Evolutionary conservation across 92 coral and sea anemone genomes (phyloP), one percentile per base, ranked within the genome.

Genomic region (Nematostella vectensis): DNA sequence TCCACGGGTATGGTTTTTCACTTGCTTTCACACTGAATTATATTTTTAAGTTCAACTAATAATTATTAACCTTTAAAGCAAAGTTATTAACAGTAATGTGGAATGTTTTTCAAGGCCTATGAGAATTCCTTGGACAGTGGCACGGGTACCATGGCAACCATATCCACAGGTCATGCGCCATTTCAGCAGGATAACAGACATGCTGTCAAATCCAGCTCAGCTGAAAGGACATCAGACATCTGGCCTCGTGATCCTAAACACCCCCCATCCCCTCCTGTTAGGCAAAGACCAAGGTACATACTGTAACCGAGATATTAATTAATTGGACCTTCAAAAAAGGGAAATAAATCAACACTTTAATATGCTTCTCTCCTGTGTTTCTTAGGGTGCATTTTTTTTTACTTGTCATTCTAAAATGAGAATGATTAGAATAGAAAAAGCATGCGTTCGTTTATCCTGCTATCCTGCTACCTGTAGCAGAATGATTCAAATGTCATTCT

Each of bases 211-310:
- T 33, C 40, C 40, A 6, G 44, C 13, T 63, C 79, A 23, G 59
- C 54, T 55, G 94, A 82, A 27, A 64, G 27, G 38, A 51, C 43
- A 31, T 80, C 83, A 10, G 87, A 79, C 25, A 67, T 69, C 16
- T 87, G 82, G 93, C 80, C 96, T 22, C 54, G 80, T 55, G 83
- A 80, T 21, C 57, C 58, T 37, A 62, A 76, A 13, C 94, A 83
- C 29, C 99, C 99, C 11, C 95, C 99, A 0, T 93, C 99, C 37
- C 99, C 99, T 27, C 99, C 99, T 47, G 96, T 93, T 11, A 79
- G 94, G 55, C 96, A 93, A 62, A 72, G 99, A 61, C 89, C 99
- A 55, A 89, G 97, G 97, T 89, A 56, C n/a, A n/a, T n/a, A n/a
- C n/a, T n/a, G n/a, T n/a, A n/a, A n/a, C n/a, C n/a, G n/a, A n/a